phyloP scores from a whole-genome alignment of 2,113 vertebrate genomes.

The Syngnathoides biaculeatus region DNA sequence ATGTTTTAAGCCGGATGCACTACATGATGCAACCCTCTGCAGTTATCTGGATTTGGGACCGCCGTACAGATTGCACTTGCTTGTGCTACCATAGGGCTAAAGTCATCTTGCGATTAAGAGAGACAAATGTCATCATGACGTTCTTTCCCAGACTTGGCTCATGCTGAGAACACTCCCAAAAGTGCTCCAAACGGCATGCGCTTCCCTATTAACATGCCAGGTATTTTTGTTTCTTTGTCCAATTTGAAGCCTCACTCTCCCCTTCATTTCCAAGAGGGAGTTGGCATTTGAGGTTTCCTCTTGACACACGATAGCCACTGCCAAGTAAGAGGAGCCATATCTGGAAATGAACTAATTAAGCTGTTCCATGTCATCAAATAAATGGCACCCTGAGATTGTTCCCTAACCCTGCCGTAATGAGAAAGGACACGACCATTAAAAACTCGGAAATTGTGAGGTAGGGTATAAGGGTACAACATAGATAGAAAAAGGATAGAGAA shows the following conservation, averaged over 20 bases:
- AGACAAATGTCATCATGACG: neutral
- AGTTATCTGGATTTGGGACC: no score
- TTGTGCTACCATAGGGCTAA: no score
- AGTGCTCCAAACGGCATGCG: slow-evolving; percentile 20
- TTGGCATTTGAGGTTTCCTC: slow-evolving; percentile 59
- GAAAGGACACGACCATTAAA: slow-evolving; percentile 33
- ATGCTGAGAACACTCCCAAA: neutral
- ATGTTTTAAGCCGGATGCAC: no score
- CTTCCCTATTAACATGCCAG: slow-evolving; percentile 52
- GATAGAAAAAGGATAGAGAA: slow-evolving; percentile 19
- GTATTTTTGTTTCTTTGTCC: slow-evolving; percentile 53
- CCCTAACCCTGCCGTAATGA: slow-evolving; percentile 63
- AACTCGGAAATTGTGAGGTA: neutral
- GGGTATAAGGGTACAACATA: slow-evolving; percentile 15
- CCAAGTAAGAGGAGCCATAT: slow-evolving; percentile 57
- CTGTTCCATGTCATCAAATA: slow-evolving; percentile 63
- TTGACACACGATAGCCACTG: slow-evolving; percentile 54
- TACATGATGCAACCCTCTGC: no score
- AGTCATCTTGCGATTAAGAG: slow-evolving; percentile 2
- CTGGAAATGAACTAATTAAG: slow-evolving; percentile 70
- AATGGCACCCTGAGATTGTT: slow-evolving; percentile 67
- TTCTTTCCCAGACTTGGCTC: neutral
- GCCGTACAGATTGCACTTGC: no score
- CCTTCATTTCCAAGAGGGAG: slow-evolving; percentile 34
- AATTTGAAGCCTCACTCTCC: slow-evolving; percentile 34